These are phyloP conservation scores for Rhyacophila evoluta DNA, from an alignment of 2,888 invertebrate genomes.

Conservation along the genomic window DNA sequence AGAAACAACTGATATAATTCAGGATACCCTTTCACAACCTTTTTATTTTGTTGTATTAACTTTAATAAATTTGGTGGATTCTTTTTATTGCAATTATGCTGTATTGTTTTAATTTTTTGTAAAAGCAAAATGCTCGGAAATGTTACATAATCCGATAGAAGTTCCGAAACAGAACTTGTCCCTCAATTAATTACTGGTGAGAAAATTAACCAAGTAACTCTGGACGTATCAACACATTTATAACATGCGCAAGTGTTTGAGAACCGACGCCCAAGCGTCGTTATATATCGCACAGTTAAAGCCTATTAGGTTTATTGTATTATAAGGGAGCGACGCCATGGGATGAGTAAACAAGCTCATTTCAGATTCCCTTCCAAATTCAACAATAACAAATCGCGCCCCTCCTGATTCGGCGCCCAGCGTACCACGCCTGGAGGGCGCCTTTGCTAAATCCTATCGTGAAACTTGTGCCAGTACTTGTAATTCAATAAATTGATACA, in stretches of 20 bases:
- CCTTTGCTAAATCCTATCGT: neutral
- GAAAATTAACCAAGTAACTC: neutral
- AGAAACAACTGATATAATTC: too few relatives aligned
- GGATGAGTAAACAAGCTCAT: constrained; percentile 51
- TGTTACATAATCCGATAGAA: too few relatives aligned
- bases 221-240: neutral
- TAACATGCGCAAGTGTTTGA: neutral
- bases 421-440: neutral
- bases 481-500: neutral
- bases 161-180: neutral
- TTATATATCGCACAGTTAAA: constrained; percentile 41
- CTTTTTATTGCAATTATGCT: too few relatives aligned
- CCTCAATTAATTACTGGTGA: neutral
- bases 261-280: constrained; percentile 17
- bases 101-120: too few relatives aligned
- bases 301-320: constrained; percentile 50
- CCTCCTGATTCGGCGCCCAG: neutral
- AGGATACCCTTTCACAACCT: too few relatives aligned
- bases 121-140: too few relatives aligned
- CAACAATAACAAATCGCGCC: constrained; percentile 46
- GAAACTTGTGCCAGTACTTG: neutral
- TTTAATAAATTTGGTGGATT: too few relatives aligned
- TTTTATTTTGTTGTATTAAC: too few relatives aligned
- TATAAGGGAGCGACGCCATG: constrained; percentile 33
- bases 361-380: constrained; percentile 49